Conservation (phyloP, 53 echinoderm and acorn worm genomes). For the Crossaster papposus region DNA sequence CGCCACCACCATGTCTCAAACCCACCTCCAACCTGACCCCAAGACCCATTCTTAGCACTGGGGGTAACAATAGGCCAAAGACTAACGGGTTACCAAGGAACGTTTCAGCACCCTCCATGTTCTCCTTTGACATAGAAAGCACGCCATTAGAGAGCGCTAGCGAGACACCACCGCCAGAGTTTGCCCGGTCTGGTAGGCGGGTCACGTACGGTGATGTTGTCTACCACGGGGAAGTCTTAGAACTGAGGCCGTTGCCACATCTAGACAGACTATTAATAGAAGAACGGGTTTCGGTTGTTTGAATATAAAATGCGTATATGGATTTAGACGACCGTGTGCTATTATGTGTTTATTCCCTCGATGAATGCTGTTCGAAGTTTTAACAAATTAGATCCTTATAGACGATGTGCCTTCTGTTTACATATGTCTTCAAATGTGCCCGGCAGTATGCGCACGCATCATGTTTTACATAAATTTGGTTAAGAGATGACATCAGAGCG, state of each 20-base stretch:
- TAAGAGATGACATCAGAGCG: too few relatives aligned
- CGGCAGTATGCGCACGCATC: too few relatives aligned
- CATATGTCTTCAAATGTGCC: too few relatives aligned
- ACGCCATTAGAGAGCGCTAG: background rate
- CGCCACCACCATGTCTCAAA: background rate
- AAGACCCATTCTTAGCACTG: slow-evolving; percentile 24
- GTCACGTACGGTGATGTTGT: slow-evolving; percentile 55
- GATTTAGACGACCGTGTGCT: background rate
- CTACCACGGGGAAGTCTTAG: slow-evolving; percentile 39
- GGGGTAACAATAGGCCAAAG: background rate
- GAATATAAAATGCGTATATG: background rate
- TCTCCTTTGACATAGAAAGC: background rate
- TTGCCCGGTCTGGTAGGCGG: slow-evolving; percentile 38
- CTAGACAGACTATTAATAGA: slow-evolving; percentile 7
- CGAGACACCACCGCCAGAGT: background rate
- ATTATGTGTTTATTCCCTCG: too few relatives aligned
- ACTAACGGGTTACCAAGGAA: slow-evolving; percentile 14
- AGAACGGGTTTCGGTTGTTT: slow-evolving; percentile 42
- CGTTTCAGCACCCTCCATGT: slow-evolving; percentile 30
- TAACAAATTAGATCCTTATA: too few relatives aligned
- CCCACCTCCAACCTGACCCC: slow-evolving; percentile 5
- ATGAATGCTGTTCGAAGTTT: too few relatives aligned
- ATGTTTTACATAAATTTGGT: too few relatives aligned
- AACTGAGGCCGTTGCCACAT: slow-evolving; percentile 37
- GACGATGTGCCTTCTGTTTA: too few relatives aligned